Evolutionary conservation across 2,113 vertebrate species (phyloP).

Genomic region (Macaca nemestrina): DNA sequence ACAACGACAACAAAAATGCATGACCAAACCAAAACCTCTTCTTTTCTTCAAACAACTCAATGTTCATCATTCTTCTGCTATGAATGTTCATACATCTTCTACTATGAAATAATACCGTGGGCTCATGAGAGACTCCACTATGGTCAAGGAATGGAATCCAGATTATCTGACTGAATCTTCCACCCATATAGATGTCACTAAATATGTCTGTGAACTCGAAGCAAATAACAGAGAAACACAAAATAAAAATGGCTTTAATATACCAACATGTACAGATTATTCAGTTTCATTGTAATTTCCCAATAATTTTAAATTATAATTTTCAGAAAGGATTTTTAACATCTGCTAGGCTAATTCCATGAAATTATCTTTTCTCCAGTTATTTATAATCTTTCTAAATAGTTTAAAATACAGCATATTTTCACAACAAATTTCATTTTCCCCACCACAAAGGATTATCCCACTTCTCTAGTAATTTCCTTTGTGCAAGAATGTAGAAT

Average conservation of each 20-base stretch:
- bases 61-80: not conserved
- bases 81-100: not conserved
- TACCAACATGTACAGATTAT: not conserved
- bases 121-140: not conserved
- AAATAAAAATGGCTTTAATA: conserved; percentile 43
- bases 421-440: conserved; percentile 30
- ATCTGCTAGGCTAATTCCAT: not conserved
- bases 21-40: not conserved
- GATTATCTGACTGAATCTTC: not conserved
- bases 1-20: not conserved
- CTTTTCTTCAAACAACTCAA: not conserved
- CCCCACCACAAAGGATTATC: not conserved
- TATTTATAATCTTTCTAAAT: conserved; percentile 37
- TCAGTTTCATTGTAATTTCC: not conserved
- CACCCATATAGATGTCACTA: not conserved
- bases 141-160: not conserved
- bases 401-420: conserved; percentile 33
- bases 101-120: not conserved
- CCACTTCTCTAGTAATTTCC: conserved; percentile 9
- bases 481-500: conserved; percentile 16
- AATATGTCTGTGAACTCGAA: not conserved
- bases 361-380: conserved; percentile 23
- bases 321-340: conserved; percentile 55
- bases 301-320: conserved; percentile 15
- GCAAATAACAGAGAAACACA: not conserved